These are phyloP conservation scores for Chelonus insularis DNA, from an alignment of 1,140 invertebrate genomes.

Conservation along the genomic window DNA sequence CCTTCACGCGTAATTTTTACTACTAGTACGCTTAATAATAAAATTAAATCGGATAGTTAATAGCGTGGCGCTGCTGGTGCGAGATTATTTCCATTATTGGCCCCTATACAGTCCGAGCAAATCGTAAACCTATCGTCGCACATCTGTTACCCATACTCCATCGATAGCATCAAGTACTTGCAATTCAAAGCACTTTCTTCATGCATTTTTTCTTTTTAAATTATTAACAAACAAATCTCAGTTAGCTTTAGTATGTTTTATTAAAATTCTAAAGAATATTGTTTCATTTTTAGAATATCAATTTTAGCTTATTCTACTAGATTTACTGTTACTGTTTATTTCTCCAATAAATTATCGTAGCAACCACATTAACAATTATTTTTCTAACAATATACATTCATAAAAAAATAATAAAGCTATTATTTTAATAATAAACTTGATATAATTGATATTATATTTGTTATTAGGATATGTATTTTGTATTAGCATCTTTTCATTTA, in stretches of 20 bases:
- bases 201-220: constrained; percentile 6
- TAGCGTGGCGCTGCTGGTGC: constrained; percentile 37
- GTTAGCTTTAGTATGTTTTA: neutral
- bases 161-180: constrained; percentile 43
- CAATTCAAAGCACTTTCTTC: neutral
- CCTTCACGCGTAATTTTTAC: constrained; percentile 25
- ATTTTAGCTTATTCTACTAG: too few relatives aligned
- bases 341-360: too few relatives aligned
- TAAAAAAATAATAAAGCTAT: too few relatives aligned
- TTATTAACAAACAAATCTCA: neutral
- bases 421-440: too few relatives aligned
- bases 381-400: too few relatives aligned
- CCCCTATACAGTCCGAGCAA: constrained; percentile 19
- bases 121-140: constrained; percentile 52
- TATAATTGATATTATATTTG: too few relatives aligned
- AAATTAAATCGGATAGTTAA: constrained; percentile 52
- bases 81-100: constrained; percentile 56
- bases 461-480: too few relatives aligned
- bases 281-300: too few relatives aligned
- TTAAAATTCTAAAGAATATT: too few relatives aligned
- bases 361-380: too few relatives aligned
- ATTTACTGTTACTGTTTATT: too few relatives aligned
- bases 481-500: too few relatives aligned
- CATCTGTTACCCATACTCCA: constrained; percentile 51
- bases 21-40: constrained; percentile 42